phyloP scores from a whole-genome alignment of 2,888 invertebrate species.

The Lingula anatina region DNA sequence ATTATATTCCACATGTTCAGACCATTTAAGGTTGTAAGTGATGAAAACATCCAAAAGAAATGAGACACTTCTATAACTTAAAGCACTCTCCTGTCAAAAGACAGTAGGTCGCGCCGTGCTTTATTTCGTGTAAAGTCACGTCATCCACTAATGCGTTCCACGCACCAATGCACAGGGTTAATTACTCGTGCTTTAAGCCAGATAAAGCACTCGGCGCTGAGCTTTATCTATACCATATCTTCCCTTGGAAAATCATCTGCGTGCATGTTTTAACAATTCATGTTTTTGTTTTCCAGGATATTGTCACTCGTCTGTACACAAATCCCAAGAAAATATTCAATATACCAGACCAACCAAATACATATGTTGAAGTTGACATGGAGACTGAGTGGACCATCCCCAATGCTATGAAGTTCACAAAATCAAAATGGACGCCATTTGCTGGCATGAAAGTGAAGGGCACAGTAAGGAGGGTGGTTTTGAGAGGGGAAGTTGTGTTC shows the following conservation, averaged over 20 bases:
- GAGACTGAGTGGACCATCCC: constrained; percentile 91
- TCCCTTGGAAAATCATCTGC: too few species aligned
- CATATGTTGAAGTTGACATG: constrained; percentile 89
- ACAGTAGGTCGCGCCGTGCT: too few species aligned
- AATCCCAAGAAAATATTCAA: constrained; percentile 95
- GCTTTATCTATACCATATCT: too few species aligned
- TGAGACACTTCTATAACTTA: too few species aligned
- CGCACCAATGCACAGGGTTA: not conserved
- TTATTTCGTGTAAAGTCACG: too few species aligned
- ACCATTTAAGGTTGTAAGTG: too few species aligned
- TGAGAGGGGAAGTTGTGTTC: constrained; percentile 92
- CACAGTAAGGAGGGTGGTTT: constrained; percentile 83
- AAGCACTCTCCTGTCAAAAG: too few species aligned
- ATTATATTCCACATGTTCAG: too few species aligned
- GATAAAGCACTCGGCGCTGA: too few species aligned
- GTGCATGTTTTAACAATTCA: too few species aligned
- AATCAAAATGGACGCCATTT: constrained; percentile 97
- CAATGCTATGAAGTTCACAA: constrained; percentile 73
- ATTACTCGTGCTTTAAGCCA: too few species aligned
- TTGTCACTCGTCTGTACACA: constrained; percentile 83
- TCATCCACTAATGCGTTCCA: not conserved
- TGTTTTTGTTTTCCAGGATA: constrained; percentile 64
- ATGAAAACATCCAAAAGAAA: too few species aligned
- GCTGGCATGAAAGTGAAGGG: constrained; percentile 82
- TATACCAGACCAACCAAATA: constrained; percentile 90